Percentiles rank a stretch among this genome's conserved stretches.
phyloP scores from a whole-genome alignment of 2,888 invertebrate genomes.

The Dynastes tityus region DNA sequence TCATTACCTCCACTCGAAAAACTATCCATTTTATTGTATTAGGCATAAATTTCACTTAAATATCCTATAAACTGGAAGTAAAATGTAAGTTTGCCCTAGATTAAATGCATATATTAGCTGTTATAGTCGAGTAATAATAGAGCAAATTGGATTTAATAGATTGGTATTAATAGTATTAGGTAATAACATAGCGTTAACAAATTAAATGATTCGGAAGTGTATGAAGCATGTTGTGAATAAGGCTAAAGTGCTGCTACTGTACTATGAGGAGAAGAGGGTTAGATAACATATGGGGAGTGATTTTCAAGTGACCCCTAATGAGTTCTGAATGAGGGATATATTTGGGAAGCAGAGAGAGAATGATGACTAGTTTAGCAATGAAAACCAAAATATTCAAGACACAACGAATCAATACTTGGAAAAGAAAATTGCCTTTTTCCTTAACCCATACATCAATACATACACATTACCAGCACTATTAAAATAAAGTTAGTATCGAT shows the following conservation, averaged over 20 bases:
- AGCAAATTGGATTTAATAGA: constrained; percentile 46
- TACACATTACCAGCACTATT: background rate
- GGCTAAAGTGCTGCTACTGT: no score
- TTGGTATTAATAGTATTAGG: constrained; percentile 37
- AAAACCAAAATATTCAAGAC: no score
- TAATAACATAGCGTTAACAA: background rate
- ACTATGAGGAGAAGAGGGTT: background rate
- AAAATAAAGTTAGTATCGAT: constrained; percentile 13
- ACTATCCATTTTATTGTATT: background rate
- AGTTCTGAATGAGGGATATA: background rate
- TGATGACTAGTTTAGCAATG: no score
- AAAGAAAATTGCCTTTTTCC: background rate
- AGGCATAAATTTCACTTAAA: constrained; percentile 28
- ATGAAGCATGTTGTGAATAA: no score
- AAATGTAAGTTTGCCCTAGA: constrained; percentile 2
- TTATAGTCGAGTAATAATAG: constrained; percentile 28
- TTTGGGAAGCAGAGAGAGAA: no score
- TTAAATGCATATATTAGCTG: constrained; percentile 15
- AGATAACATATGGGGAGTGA: constrained; percentile 5
- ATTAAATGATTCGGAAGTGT: constrained; percentile 28
- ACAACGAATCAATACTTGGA: no score
- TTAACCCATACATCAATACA: background rate
- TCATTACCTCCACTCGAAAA: background rate
- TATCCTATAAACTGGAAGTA: constrained; percentile 3
- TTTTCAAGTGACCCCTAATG: constrained; percentile 8